Conservation (phyloP, 2,797 vertebrate genomes). For the Tangara arthus region DNA sequence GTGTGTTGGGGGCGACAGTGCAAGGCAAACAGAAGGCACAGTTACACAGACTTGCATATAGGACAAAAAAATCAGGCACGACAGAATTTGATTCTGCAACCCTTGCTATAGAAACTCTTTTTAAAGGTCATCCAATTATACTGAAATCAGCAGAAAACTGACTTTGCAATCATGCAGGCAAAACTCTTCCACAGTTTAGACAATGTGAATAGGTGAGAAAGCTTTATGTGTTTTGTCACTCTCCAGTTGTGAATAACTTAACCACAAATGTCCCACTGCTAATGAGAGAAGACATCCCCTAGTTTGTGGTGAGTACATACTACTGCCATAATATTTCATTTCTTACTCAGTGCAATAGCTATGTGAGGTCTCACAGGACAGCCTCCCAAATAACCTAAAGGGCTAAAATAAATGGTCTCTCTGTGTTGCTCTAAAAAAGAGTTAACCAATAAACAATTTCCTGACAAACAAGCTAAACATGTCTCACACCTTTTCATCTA, state of each 20-base stretch:
- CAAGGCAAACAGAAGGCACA: constrained; percentile 24
- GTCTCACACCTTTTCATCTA: constrained; percentile 23
- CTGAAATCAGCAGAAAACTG: not conserved
- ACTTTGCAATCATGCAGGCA: not conserved
- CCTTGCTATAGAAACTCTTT: not conserved
- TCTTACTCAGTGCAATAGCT: not conserved
- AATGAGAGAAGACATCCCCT: not conserved
- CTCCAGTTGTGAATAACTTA: not conserved
- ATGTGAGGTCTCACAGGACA: not conserved
- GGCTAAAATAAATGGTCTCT: not conserved
- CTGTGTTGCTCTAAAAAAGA: not conserved
- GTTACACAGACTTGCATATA: constrained; percentile 9
- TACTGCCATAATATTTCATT: not conserved
- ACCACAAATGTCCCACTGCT: not conserved
- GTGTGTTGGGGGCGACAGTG: constrained; percentile 15
- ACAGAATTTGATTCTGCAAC: not conserved
- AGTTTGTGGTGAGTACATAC: not conserved
- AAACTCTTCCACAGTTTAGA: not conserved
- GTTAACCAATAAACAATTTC: not conserved
- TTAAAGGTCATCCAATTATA: constrained; percentile 4
- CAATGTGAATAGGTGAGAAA: not conserved
- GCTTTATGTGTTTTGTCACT: not conserved
- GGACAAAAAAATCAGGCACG: constrained; percentile 33
- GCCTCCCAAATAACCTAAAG: not conserved
- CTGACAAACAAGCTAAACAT: not conserved